These are phyloP conservation scores for Ceyx erithaca DNA, from an alignment of 2,797 vertebrate species.

Conservation along the genomic window DNA sequence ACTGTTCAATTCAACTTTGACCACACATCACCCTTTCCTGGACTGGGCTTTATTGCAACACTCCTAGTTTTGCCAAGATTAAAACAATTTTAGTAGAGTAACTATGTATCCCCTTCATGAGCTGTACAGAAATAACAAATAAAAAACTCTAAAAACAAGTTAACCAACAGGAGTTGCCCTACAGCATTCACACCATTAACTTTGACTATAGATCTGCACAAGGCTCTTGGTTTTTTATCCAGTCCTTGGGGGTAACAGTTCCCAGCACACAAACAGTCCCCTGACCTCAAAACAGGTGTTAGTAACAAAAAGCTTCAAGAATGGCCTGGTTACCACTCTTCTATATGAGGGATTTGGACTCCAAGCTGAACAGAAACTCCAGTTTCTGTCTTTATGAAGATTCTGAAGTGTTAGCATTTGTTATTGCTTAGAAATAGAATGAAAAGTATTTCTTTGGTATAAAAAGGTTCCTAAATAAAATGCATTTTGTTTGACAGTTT, in stretches of 20 bases:
- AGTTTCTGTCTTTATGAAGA: not conserved
- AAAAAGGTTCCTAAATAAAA: not conserved
- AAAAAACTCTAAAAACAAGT: not conserved
- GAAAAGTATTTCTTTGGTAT: not conserved
- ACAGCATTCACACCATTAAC: rapidly evolving
- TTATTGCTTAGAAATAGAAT: not conserved
- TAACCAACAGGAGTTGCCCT: not conserved
- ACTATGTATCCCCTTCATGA: not conserved
- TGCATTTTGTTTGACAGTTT: not conserved
- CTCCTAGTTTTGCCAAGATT: not conserved
- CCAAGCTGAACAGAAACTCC: not conserved
- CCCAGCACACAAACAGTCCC: not conserved
- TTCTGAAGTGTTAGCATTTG: not conserved
- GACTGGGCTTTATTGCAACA: slow-evolving; percentile 39
- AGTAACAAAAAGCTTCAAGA: not conserved
- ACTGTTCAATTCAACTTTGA: not conserved
- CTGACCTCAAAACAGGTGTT: not conserved
- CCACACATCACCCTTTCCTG: slow-evolving; percentile 28
- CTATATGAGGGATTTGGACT: not conserved
- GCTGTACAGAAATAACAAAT: not conserved
- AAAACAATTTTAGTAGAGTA: not conserved
- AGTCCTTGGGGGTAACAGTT: not conserved
- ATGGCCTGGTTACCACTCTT: rapidly evolving
- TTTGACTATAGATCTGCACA: not conserved
- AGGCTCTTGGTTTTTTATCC: not conserved